Conservation (phyloP, 1,140 invertebrate species). For the Mamestra configurata region DNA sequence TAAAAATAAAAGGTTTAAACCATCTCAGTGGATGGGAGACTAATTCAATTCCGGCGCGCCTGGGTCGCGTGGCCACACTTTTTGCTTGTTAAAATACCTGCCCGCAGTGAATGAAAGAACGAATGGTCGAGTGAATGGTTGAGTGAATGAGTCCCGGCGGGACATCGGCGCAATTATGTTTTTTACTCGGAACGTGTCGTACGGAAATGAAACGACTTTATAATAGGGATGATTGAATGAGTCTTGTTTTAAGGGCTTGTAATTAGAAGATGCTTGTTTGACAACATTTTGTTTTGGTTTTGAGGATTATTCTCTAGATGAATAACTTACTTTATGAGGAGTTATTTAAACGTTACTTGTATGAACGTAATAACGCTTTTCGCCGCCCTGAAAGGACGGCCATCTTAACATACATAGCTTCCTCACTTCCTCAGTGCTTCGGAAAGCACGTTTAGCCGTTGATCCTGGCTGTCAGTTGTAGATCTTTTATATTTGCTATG, state of each 20-base stretch:
- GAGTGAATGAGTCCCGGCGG: constrained; percentile 49
- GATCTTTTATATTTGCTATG: too few species aligned
- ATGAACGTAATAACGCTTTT: too few species aligned
- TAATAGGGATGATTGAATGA: constrained; percentile 14
- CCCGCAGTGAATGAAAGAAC: constrained; percentile 47
- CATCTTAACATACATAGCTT: too few species aligned
- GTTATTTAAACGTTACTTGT: too few species aligned
- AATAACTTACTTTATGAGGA: too few species aligned
- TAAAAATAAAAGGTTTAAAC: constrained; percentile 14
- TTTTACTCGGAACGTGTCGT: constrained; percentile 40
- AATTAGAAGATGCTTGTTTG: not conserved
- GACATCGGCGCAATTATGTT: constrained; percentile 51
- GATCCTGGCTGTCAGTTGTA: too few species aligned
- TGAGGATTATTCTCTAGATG: not conserved
- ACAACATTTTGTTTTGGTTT: not conserved
- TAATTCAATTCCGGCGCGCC: constrained; percentile 38
- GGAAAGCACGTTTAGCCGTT: too few species aligned
- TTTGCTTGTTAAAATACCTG: constrained; percentile 55
- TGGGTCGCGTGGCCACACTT: constrained; percentile 42
- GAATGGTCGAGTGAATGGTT: constrained; percentile 40
- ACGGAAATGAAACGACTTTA: constrained; percentile 46
- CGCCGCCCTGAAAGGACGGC: too few species aligned
- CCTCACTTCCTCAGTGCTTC: too few species aligned
- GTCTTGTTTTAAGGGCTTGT: not conserved
- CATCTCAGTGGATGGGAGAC: constrained; percentile 40